Conservation (phyloP, 2,113 vertebrate species). For the Brachypodius melanocephalos region DNA sequence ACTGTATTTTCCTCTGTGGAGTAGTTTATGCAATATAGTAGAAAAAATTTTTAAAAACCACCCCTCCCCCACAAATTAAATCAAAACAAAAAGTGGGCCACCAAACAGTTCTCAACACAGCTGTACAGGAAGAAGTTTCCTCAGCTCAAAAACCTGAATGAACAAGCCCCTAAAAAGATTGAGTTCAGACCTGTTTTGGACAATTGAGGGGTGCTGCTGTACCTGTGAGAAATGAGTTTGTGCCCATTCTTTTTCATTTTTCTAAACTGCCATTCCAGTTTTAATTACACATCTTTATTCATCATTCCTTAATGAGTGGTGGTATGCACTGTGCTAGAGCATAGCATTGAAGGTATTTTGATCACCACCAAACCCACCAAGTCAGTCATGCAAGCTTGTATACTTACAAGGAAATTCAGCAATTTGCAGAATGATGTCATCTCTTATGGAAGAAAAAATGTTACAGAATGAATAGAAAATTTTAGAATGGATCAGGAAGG, state of each 20-base stretch:
- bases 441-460: background rate
- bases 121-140: background rate
- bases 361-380: background rate
- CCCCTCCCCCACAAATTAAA: background rate
- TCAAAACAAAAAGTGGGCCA: background rate
- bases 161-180: background rate
- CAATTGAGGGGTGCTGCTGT: background rate
- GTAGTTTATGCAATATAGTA: background rate
- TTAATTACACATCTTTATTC: background rate
- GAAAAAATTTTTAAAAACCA: background rate
- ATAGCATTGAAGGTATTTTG: background rate
- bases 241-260: background rate
- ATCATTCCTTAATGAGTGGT: background rate
- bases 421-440: background rate
- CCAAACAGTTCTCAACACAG: background rate
- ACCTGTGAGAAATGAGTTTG: background rate
- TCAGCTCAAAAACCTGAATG: background rate
- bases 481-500: background rate
- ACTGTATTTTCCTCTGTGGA: background rate
- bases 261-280: background rate
- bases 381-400: background rate
- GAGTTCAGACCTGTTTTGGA: background rate
- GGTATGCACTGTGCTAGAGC: background rate
- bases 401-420: background rate
- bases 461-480: background rate